phyloP scores from a whole-genome alignment of 2,113 vertebrate species.

The Vidua chalybeata region DNA sequence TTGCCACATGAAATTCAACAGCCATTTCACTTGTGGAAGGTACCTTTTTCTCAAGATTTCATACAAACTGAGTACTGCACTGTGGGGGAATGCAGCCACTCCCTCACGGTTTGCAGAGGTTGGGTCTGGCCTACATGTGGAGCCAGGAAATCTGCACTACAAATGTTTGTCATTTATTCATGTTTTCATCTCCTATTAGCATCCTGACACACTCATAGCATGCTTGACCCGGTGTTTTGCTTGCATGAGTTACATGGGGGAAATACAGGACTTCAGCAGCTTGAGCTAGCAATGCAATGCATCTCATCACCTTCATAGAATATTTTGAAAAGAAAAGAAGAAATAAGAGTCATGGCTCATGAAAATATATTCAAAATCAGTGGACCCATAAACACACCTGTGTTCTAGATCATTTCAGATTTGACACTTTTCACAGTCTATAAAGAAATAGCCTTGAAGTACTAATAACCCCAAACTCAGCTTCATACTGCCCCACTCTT shows the following conservation, averaged over 20 bases:
- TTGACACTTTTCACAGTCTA: neutral
- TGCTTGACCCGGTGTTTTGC: neutral
- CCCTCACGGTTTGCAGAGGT: neutral
- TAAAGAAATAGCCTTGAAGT: conserved; percentile 11
- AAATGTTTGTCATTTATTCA: conserved; percentile 12
- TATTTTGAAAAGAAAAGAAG: neutral
- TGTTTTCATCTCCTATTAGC: conserved; percentile 22
- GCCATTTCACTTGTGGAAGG: neutral
- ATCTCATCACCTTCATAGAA: neutral
- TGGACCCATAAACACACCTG: neutral
- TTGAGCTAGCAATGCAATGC: neutral
- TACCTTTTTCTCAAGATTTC: neutral
- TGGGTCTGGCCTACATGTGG: neutral
- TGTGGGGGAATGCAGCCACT: neutral
- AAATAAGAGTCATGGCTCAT: neutral
- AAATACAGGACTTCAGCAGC: neutral
- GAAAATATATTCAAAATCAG: neutral
- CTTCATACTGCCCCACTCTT: neutral
- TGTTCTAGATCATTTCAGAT: conserved; percentile 44
- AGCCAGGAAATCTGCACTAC: neutral
- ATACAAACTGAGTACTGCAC: neutral
- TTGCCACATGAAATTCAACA: neutral
- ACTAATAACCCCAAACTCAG: neutral
- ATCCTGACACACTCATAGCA: neutral
- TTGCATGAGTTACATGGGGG: neutral